Percentiles rank a stretch among this genome's conserved stretches.
Evolutionary conservation across 2,113 vertebrate genomes (phyloP).

Genomic region (Illadopsis cleaveri): DNA sequence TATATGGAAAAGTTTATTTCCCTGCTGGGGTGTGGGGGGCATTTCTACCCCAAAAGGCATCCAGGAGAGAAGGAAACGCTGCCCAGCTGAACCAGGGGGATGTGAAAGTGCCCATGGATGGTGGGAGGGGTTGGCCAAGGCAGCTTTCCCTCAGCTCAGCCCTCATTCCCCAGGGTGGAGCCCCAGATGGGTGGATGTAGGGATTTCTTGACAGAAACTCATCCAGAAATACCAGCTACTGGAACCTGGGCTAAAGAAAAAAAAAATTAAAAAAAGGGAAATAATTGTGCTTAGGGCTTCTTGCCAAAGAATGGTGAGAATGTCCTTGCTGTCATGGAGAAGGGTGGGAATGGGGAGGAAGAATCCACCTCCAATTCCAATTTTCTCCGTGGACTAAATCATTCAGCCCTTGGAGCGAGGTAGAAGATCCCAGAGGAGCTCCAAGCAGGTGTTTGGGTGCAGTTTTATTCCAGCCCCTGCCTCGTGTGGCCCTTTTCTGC

Average conservation of each 20-base stretch:
- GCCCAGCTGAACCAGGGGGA: neutral
- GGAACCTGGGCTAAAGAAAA: neutral
- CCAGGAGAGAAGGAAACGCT: neutral
- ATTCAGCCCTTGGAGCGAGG: neutral
- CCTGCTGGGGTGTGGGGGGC: neutral
- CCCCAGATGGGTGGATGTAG: neutral
- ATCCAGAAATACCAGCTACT: neutral
- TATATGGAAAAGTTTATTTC: neutral
- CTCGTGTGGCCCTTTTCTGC: accelerated
- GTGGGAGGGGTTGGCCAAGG: neutral
- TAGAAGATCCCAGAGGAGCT: neutral
- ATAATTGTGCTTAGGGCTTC: neutral
- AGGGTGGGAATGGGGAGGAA: neutral
- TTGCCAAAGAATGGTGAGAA: neutral
- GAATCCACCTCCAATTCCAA: neutral
- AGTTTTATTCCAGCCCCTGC: neutral
- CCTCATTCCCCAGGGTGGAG: neutral
- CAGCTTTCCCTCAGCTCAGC: neutral
- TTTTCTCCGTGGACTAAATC: neutral
- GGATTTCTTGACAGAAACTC: neutral
- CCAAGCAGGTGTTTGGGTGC: neutral
- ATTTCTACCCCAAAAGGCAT: neutral
- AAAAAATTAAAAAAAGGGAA: no score
- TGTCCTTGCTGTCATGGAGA: neutral
- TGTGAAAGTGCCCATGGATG: neutral